Conservation (phyloP, 2,113 vertebrate species). For the Mesoclemmys tuberculata region DNA sequence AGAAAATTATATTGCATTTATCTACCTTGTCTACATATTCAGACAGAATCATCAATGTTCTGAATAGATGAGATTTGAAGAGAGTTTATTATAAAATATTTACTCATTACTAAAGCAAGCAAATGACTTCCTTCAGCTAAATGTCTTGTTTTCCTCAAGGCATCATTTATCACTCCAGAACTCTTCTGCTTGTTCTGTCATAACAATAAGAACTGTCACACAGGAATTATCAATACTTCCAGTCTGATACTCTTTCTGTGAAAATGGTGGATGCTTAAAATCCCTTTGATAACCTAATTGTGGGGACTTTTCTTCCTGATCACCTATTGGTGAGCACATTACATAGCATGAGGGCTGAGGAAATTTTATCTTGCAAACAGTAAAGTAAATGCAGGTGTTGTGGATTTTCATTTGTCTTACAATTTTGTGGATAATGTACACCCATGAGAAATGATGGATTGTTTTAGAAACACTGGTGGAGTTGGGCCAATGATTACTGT, state of each 20-base stretch:
- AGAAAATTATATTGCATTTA: not conserved
- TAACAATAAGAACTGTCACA: not conserved
- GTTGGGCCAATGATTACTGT: not conserved
- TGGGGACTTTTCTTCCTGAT: not conserved
- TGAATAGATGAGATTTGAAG: not conserved
- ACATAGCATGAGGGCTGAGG: not conserved
- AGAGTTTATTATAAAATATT: not conserved
- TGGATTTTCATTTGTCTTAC: not conserved
- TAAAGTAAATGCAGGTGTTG: not conserved
- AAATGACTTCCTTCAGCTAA: not conserved
- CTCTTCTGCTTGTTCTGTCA: not conserved
- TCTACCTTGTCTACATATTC: not conserved
- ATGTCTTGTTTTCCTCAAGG: not conserved
- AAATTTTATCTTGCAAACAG: not conserved
- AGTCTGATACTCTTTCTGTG: not conserved
- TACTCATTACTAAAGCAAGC: not conserved
- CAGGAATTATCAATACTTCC: not conserved
- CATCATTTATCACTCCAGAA: not conserved
- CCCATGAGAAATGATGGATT: not conserved
- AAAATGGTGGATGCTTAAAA: not conserved
- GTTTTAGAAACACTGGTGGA: not conserved
- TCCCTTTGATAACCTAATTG: not conserved
- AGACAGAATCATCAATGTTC: not conserved
- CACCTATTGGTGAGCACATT: not conserved
- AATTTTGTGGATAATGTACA: rapidly evolving